Evolutionary conservation across 2,888 invertebrate genomes (phyloP), one percentile per base, ranked within the genome.

Genomic region (Slavum lentiscoides): DNA sequence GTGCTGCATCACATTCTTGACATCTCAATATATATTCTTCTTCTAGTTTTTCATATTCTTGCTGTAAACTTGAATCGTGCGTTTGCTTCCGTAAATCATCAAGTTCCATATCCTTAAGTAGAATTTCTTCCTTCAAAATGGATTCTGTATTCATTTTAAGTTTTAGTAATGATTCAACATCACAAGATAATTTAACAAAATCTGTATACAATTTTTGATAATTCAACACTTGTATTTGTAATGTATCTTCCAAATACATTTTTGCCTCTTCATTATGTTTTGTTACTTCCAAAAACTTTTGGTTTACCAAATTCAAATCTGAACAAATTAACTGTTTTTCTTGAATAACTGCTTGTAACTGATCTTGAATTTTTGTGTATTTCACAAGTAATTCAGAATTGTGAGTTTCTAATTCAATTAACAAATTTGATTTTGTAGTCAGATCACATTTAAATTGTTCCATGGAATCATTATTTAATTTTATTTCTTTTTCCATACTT

Each of bases 1-100:
- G 55, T 1, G 72, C 62, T 80, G 58, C 72, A 64, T 70, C 64
- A n/a, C 37, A 70, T 64, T 80, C 80, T 43, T 43, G 80, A 19
- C 43, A 58, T 19, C 19, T 80, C 4, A 58, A 39, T n/a, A 80
- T 43, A 43, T 72, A 80, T 53, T 75, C 62, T 74, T 75, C 72
- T 21, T 73, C 73, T n/a, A 77, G 8, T 75, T 58, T 82, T 0
- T 75, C 70, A 70, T 75, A 82, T 7, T 82, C 66, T 72, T 62
- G 59, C 9, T 72, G 55, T 61, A 75, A 37, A 66, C 59, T 67
- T 17, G 82, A 53, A 39, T 74, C 82, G n/a, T 58, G 64, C 30
- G 67, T 4, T 74, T 81, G 81, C 67, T 74, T 67, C 59, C 68
- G 74, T 11, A 74, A 74, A 59, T 67, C 13, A 15, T 75, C 53